Evolutionary conservation across 2,113 vertebrate genomes (phyloP), one percentile per base, ranked within the genome.

Genomic region (Malaclemys terrapin): DNA sequence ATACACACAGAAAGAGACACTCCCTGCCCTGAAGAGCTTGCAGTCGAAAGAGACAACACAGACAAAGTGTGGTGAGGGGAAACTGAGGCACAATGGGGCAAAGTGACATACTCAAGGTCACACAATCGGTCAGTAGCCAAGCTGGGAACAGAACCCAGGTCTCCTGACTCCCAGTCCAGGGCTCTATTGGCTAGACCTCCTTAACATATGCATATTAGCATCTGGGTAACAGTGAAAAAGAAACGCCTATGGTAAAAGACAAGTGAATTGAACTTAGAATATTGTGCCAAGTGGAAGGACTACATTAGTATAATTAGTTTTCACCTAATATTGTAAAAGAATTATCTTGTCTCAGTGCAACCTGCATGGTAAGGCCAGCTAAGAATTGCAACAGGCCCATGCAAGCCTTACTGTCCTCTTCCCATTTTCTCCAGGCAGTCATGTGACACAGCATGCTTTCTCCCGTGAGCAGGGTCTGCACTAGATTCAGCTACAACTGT

Each of bases 301-400:
- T 22, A 22, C 35, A 38, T 38, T 72, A 72, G 8, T n/a, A 8
- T n/a, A 72, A 38, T 4, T 10, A 72, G n/a, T 13, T 38, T 22
- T 8, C 19, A 38, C n/a, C 20, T 22, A 72, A 72, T 17, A 31
- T 11, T 69, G 65, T 17, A 72, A 72, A 17, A n/a, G 4, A 38
- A 31, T 31, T 59, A 31, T 59, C 12, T 31, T 31, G 5, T 59
- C 57, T 29, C 11, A 14, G 75, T 80, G 16, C 54, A 56, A 59
- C 29, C 56, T 27, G 25, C 0, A 0, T 1, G 14, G 0, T 31
- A 24, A 59, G 87, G 29, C 20, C 65, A 75, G 69, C 72, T 45
- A 75, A 75, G 8, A 75, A 75, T 17, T 42, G 19, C n/a, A 75
- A 4, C n/a, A 9, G 10, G 8, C 9, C 29, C 12, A 35, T 65